Percentiles rank a stretch among this genome's conserved stretches.
These are phyloP conservation scores for Brachyistius frenatus DNA, from an alignment of 2,113 vertebrate genomes.

Conservation along the genomic window DNA sequence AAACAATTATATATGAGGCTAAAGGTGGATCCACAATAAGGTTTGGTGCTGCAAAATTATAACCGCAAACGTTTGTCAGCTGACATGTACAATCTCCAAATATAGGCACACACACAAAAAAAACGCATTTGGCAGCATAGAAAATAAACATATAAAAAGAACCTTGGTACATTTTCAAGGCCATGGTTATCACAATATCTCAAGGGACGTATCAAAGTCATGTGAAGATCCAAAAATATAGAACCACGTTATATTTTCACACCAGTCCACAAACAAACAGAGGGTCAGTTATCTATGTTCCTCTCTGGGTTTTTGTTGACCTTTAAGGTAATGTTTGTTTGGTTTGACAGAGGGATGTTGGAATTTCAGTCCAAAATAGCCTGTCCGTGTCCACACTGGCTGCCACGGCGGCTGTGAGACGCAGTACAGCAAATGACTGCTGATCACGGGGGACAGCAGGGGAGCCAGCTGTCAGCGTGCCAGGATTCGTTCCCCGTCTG, in stretches of 20 bases:
- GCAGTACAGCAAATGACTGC: constrained; percentile 73
- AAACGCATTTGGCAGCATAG: not conserved
- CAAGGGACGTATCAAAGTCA: constrained; percentile 15
- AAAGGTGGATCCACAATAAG: constrained; percentile 31
- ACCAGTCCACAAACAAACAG: constrained; percentile 30
- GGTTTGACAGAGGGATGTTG: constrained; percentile 65
- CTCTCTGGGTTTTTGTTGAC: constrained; percentile 61
- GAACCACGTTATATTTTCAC: constrained; percentile 21
- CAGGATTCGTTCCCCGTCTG: constrained; percentile 56
- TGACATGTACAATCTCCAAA: constrained; percentile 8
- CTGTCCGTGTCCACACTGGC: constrained; percentile 63
- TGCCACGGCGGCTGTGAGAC: constrained; percentile 59
- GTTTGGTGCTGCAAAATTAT: constrained; percentile 44
- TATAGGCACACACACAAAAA: not conserved
- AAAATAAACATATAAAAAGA: not conserved
- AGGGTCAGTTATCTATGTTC: constrained; percentile 17
- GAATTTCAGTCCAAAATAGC: constrained; percentile 76
- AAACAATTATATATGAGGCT: constrained; percentile 42
- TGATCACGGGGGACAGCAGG: constrained; percentile 68
- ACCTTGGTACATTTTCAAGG: not conserved
- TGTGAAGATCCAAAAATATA: not conserved
- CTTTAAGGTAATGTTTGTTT: constrained; percentile 69
- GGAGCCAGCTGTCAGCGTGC: constrained; percentile 71
- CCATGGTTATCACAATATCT: not conserved
- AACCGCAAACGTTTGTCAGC: constrained; percentile 25